These are phyloP conservation scores for Callipepla californica DNA, from an alignment of 2,113 vertebrate species.

Conservation along the genomic window DNA sequence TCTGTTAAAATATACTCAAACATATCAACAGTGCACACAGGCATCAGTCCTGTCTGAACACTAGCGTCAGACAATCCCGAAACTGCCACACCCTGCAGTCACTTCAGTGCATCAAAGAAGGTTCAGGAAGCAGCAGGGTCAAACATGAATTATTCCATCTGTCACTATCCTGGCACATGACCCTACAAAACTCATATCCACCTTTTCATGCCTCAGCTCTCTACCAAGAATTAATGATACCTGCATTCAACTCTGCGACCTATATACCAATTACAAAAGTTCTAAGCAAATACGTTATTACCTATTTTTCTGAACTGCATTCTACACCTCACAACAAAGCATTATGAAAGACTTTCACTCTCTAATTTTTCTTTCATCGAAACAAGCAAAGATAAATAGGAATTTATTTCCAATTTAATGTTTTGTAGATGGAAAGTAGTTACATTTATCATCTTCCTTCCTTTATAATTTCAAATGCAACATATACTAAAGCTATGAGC, in stretches of 20 bases:
- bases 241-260: neutral
- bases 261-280: neutral
- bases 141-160: neutral
- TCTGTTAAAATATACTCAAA: neutral
- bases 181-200: neutral
- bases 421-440: neutral
- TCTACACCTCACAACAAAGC: neutral
- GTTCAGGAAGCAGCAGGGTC: neutral
- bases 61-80: neutral
- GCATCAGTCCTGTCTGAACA: neutral
- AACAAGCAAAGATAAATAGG: neutral
- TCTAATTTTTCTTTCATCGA: too few relatives aligned
- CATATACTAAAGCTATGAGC: neutral
- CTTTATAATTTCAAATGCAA: neutral
- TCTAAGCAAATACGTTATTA: neutral
- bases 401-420: slow-evolving; percentile 46
- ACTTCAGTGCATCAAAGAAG: neutral
- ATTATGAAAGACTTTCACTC: neutral
- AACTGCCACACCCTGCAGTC: accelerated
- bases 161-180: neutral
- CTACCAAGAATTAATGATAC: neutral
- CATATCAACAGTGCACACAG: neutral
- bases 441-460: neutral
- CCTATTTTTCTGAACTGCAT: neutral
- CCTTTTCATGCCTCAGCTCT: neutral